phyloP scores from a whole-genome alignment of 2,888 invertebrate species.

The Phorcus lineatus region DNA sequence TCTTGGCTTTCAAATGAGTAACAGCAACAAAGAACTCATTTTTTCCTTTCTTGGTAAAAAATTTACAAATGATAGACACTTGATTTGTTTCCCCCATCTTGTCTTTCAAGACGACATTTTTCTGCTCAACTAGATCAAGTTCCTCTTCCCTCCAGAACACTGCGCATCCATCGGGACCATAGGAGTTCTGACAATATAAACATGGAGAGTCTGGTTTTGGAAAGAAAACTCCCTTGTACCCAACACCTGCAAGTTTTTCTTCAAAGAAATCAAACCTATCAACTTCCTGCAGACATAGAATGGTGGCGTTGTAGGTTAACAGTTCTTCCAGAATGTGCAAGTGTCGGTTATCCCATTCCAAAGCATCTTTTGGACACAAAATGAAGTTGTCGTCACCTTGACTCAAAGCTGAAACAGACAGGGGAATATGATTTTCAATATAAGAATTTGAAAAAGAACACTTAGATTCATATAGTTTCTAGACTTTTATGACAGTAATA shows the following conservation, averaged over 20 bases:
- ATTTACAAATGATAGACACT: constrained; percentile 79
- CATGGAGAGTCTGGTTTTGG: constrained; percentile 88
- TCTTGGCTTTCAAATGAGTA: constrained; percentile 85
- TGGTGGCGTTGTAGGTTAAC: constrained; percentile 82
- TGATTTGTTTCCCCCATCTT: constrained; percentile 58
- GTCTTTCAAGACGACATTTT: constrained; percentile 54
- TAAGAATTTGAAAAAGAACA: no score
- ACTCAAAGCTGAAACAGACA: constrained; percentile 80
- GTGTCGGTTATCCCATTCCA: constrained; percentile 83
- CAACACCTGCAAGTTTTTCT: constrained; percentile 80
- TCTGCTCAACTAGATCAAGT: constrained; percentile 78
- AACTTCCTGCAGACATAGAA: constrained; percentile 86
- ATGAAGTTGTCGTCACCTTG: constrained; percentile 84
- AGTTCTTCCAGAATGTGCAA: constrained; percentile 85
- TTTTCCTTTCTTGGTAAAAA: constrained; percentile 73
- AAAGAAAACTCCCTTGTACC: constrained; percentile 83
- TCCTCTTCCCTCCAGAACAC: constrained; percentile 83
- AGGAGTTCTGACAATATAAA: constrained; percentile 83
- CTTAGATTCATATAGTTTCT: no score
- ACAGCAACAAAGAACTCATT: constrained; percentile 82
- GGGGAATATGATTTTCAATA: neutral
- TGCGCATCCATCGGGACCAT: constrained; percentile 88
- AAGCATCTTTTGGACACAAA: constrained; percentile 82
- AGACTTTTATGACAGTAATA: no score
- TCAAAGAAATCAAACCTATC: constrained; percentile 83